A percentile compares a stretch with the other conserved stretches of the same genome.
Evolutionary conservation across 2,888 invertebrate genomes (phyloP).

Genomic region (Phania funesta): DNA sequence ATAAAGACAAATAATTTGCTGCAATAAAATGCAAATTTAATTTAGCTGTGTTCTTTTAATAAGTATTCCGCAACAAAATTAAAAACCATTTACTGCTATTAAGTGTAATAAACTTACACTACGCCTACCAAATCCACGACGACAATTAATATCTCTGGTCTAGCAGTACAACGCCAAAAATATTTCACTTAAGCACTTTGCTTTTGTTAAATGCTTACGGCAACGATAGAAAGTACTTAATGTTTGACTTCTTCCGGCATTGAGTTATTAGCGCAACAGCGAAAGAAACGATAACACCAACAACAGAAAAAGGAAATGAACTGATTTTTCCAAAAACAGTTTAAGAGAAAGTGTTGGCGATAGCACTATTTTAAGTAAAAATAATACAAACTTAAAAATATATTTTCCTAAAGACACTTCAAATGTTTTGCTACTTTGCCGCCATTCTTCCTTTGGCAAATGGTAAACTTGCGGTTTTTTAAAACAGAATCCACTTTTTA

Average conservation of each 20-base stretch:
- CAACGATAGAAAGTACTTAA: not conserved
- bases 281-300: slow-evolving; percentile 74
- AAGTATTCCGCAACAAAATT: too few relatives aligned
- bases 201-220: not conserved
- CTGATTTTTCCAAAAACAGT: slow-evolving; percentile 68
- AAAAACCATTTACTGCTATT: too few relatives aligned
- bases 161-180: too few relatives aligned
- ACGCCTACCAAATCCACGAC: too few relatives aligned
- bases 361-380: too few relatives aligned
- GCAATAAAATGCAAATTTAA: too few relatives aligned
- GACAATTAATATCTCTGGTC: slow-evolving; percentile 14
- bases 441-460: slow-evolving; percentile 8
- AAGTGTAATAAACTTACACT: too few relatives aligned
- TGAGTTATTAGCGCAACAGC: slow-evolving; percentile 69
- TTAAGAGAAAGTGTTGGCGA: slow-evolving; percentile 67
- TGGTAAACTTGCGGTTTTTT: slow-evolving; percentile 24
- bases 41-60: too few relatives aligned
- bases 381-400: not conserved
- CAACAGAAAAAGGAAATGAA: slow-evolving; percentile 74
- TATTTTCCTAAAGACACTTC: not conserved
- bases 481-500: slow-evolving; percentile 20
- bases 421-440: slow-evolving; percentile 31
- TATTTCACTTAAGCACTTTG: slow-evolving; percentile 12
- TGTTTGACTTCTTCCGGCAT: slow-evolving; percentile 65
- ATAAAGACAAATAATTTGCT: too few relatives aligned